Conservation (phyloP, 2,888 invertebrate genomes). For the Eueremaeus valkanovi region DNA sequence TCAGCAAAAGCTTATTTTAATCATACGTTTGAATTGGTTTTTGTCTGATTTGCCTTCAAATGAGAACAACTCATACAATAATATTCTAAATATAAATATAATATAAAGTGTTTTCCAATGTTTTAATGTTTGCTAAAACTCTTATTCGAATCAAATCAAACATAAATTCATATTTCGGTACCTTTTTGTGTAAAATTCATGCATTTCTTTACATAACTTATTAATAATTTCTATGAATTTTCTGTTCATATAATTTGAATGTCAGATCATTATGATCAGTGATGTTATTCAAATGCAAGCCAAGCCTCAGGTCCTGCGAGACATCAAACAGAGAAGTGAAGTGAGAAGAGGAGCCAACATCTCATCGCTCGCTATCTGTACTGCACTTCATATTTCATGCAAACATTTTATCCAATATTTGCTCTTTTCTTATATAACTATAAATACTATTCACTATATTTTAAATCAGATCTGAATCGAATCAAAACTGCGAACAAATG, state of each 20-base stretch:
- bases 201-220: neutral
- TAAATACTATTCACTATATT: neutral
- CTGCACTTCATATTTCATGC: neutral
- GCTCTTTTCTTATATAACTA: neutral
- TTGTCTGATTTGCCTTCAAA: too few species aligned
- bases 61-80: too few species aligned
- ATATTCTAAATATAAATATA: too few species aligned
- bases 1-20: too few species aligned
- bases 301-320: neutral
- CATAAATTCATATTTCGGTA: too few species aligned
- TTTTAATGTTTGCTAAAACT: too few species aligned
- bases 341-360: neutral
- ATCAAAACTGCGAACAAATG: too few species aligned
- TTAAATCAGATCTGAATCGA: too few species aligned
- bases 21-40: too few species aligned
- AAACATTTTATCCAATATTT: slow-evolving; percentile 16
- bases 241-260: neutral
- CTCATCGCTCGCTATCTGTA: neutral
- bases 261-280: neutral
- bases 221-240: neutral
- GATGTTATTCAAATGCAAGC: neutral
- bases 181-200: neutral
- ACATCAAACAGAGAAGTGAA: neutral
- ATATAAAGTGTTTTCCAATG: too few species aligned
- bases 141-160: too few species aligned